Conservation (phyloP, 2,113 vertebrate genomes). For the Cyrtonyx montezumae region DNA sequence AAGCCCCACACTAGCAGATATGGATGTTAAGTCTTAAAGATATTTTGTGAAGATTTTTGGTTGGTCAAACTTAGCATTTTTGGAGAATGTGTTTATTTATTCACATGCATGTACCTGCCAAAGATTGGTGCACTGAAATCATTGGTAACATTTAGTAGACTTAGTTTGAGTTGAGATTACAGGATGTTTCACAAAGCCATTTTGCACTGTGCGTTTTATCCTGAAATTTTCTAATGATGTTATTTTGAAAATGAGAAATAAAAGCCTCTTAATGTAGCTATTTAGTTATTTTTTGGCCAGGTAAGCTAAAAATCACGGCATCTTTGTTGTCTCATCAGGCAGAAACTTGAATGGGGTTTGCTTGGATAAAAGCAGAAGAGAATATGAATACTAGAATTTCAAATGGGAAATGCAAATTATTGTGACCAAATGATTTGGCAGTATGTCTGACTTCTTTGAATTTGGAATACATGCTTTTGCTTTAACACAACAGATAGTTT, state of each 20-base stretch:
- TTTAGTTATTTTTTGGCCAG: not conserved
- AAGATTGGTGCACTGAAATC: not conserved
- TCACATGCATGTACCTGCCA: not conserved
- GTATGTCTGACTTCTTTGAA: not conserved
- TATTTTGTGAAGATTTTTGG: not conserved
- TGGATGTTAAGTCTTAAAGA: not conserved
- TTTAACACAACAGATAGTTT: conserved; percentile 20
- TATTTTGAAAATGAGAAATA: not conserved
- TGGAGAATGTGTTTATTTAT: not conserved
- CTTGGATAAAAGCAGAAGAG: not conserved
- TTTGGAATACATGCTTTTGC: not conserved
- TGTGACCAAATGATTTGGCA: conserved; percentile 6
- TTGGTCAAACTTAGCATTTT: not conserved
- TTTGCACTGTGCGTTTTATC: fast-evolving
- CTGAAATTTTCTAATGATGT: not conserved
- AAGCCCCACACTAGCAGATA: not conserved
- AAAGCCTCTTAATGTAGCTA: not conserved
- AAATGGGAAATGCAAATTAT: not conserved
- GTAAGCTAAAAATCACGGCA: not conserved
- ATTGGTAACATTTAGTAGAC: not conserved
- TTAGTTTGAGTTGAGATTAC: not conserved
- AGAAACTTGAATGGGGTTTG: not conserved
- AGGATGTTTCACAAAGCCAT: not conserved
- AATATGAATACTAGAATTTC: not conserved
- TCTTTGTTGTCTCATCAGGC: not conserved